These are phyloP conservation scores for Scrobipalpa costella DNA, from an alignment of 2,888 invertebrate species.

Conservation along the genomic window DNA sequence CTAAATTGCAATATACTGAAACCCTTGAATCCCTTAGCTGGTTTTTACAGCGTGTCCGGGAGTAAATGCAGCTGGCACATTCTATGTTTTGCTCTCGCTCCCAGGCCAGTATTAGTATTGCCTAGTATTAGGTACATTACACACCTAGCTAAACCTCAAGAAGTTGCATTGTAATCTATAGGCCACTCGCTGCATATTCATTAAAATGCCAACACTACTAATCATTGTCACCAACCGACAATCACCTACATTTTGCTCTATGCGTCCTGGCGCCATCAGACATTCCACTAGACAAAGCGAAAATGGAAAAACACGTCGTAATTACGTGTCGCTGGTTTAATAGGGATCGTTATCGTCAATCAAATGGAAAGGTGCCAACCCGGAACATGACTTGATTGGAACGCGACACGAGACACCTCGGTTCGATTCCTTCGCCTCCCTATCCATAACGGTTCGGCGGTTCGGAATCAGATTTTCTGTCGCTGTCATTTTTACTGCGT, in stretches of 20 bases:
- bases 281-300: conserved; percentile 23
- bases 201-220: conserved; percentile 4
- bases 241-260: neutral
- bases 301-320: conserved; percentile 23
- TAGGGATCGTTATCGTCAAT: conserved; percentile 20
- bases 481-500: conserved; percentile 6
- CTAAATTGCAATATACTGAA: no score
- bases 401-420: conserved; percentile 14
- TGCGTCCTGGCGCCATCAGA: conserved; percentile 12
- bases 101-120: neutral
- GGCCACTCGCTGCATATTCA: neutral
- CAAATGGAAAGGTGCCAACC: conserved; percentile 25
- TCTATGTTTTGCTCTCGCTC: no score
- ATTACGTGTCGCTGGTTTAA: conserved; percentile 23
- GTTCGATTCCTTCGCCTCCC: neutral
- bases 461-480: conserved; percentile 4
- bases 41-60: no score
- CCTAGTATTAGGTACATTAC: no score
- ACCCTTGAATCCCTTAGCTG: no score
- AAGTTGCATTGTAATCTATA: neutral
- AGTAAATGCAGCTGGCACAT: no score
- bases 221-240: neutral
- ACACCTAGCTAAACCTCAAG: neutral
- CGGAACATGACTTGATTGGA: conserved; percentile 19
- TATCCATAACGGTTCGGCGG: neutral